Percentiles rank a stretch among this genome's conserved stretches.
Evolutionary conservation across 2,113 vertebrate species (phyloP).

Genomic region (Campylomormyrus numenius): DNA sequence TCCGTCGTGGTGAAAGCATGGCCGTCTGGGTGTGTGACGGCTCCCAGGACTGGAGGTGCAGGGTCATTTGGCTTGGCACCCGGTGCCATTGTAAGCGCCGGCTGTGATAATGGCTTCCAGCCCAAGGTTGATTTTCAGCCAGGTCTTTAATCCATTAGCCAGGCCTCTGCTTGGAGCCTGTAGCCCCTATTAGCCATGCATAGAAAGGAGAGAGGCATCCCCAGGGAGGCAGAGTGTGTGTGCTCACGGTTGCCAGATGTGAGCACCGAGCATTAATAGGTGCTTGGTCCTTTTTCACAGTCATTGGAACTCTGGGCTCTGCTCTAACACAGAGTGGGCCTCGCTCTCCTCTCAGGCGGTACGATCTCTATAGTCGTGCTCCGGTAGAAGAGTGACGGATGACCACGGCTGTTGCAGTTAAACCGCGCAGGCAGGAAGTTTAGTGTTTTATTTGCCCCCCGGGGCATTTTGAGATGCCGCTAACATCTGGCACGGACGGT

Average conservation of each 20-base stretch:
- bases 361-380: background rate
- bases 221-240: background rate
- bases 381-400: background rate
- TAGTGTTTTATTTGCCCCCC: background rate
- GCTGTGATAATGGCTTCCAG: background rate
- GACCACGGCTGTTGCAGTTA: background rate
- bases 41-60: background rate
- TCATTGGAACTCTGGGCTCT: background rate
- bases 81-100: background rate
- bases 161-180: background rate
- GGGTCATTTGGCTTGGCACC: background rate
- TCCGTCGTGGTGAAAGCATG: background rate
- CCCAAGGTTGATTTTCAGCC: background rate
- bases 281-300: background rate
- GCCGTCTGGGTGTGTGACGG: background rate
- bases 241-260: constrained; percentile 8
- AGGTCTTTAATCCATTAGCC: background rate
- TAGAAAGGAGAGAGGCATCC: no score
- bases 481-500: background rate
- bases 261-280: background rate
- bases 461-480: background rate
- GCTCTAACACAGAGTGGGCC: background rate
- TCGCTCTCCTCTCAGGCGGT: background rate
- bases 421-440: background rate
- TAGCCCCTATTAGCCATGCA: background rate